These are phyloP conservation scores for Eurosta solidaginis DNA, from an alignment of 1,140 invertebrate species.

Conservation along the genomic window DNA sequence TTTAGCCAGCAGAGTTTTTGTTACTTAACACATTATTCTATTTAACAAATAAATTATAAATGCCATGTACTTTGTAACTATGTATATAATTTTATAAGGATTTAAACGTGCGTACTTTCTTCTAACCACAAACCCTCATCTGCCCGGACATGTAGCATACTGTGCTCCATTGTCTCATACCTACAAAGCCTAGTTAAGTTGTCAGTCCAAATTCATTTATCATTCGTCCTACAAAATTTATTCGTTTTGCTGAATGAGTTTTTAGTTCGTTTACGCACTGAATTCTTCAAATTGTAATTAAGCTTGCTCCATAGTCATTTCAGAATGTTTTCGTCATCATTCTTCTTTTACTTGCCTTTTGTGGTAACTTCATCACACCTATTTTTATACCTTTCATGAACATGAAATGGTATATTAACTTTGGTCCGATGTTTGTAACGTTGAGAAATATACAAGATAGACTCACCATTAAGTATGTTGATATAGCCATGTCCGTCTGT, in stretches of 20 bases:
- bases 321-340: background rate
- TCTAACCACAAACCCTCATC: background rate
- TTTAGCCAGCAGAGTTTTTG: background rate
- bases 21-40: background rate
- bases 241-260: background rate
- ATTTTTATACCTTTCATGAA: too few relatives aligned
- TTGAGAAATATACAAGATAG: too few relatives aligned
- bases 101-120: background rate
- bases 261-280: background rate
- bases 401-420: too few relatives aligned
- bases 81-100: background rate
- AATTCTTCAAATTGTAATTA: conserved; percentile 11
- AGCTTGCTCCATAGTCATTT: background rate
- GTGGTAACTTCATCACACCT: too few relatives aligned
- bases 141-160: background rate
- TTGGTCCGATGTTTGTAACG: too few relatives aligned
- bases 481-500: too few relatives aligned
- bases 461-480: too few relatives aligned
- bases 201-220: conserved; percentile 4
- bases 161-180: background rate
- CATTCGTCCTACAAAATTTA: background rate
- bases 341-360: too few relatives aligned
- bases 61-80: background rate
- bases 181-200: background rate
- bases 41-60: background rate